Conservation (phyloP, 2,888 invertebrate species). For the Busseola fusca region DNA sequence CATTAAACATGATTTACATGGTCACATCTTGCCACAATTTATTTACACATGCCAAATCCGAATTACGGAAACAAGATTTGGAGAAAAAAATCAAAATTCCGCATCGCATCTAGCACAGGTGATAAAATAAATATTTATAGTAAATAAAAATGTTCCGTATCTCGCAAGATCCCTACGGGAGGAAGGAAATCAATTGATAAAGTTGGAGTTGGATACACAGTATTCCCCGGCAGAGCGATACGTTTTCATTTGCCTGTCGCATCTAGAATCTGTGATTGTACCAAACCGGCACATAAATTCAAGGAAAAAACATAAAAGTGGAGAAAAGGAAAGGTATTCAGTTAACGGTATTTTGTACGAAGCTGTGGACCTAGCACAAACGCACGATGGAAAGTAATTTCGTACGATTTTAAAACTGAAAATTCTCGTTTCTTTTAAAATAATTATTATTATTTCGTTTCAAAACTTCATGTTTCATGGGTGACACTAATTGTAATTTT, state of each 20-base stretch:
- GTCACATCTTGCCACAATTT: not conserved
- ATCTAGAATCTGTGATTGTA: slow-evolving; percentile 69
- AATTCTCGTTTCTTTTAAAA: not conserved
- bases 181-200: slow-evolving; percentile 80
- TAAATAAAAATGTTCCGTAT: slow-evolving; percentile 67
- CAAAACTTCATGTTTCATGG: not conserved
- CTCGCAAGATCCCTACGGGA: slow-evolving; percentile 64
- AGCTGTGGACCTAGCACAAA: not conserved
- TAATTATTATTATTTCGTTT: not conserved
- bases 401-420: not conserved
- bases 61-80: slow-evolving; percentile 32
- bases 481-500: no score
- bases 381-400: not conserved
- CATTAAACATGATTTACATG: not conserved
- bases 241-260: slow-evolving; percentile 78
- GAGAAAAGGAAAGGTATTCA: slow-evolving; percentile 39
- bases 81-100: slow-evolving; percentile 42
- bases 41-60: not conserved
- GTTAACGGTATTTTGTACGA: slow-evolving; percentile 44
- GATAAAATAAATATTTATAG: slow-evolving; percentile 66
- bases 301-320: slow-evolving; percentile 57
- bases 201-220: slow-evolving; percentile 73
- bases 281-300: slow-evolving; percentile 64
- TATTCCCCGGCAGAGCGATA: slow-evolving; percentile 73
- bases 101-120: slow-evolving; percentile 47